Base-by-base conservation (phyloP, 1,140 invertebrate genomes). In the Melitaea cinxia region DNA sequence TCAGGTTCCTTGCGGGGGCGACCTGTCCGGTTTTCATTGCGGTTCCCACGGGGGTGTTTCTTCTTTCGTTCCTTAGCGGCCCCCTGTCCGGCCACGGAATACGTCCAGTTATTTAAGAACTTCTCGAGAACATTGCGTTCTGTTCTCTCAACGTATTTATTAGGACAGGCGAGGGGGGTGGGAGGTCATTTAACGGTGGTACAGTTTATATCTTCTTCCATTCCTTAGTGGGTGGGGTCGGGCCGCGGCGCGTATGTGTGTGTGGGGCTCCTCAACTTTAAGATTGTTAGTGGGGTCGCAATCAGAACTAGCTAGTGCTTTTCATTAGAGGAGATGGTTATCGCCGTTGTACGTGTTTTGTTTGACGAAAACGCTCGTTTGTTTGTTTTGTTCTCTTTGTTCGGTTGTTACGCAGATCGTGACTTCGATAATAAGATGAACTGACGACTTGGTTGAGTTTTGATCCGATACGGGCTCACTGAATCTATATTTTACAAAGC, bases 251-350 rank as follows among this genome's bases (percentile, higher is more conserved):
- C 66, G 61, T 62, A 37, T 81, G 82, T 87, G 80, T 83, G 83
- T 63, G 81, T 81, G 63, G 73, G 80, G 75, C 68, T 77, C 70
- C 79, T 78, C 77, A 88, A 88, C 80, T 87, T 89, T 88, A 88
- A 89, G 84, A 87, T 83, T 82, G 84, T 87, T 86, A 87, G 78
- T 75, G 77, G 81, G 84, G 85, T 85, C 83, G 87, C 84, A 88
- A 89, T 89, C 84, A 86, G 80, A 80, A 78, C 75, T 73, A 77
- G 73, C 77, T 75, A 78, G 78, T 75, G 87, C 82, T 85, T 85
- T 88, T 88, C 87, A 87, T 88, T 88, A 86, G 82, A 80, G 68
- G 73, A 81, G 79, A 85, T 80, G 83, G 83, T 84, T 89, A 85
- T 88, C 82, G 65, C 66, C 42, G 73, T 62, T 75, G 70, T 82